Base-by-base conservation (phyloP, 2,113 vertebrate genomes). In the Gavialis gangeticus region DNA sequence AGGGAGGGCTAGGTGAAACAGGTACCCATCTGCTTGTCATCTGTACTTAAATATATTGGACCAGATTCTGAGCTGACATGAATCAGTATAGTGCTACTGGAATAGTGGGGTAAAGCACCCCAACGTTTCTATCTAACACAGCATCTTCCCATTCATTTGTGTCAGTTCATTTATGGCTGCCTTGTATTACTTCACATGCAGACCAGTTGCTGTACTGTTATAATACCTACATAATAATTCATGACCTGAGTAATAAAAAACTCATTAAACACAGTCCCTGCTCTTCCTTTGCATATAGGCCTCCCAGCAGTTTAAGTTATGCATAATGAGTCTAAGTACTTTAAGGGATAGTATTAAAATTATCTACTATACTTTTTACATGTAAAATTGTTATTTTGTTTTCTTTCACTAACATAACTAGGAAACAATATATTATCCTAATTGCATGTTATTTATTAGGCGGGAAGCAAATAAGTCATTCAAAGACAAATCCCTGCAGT, bases 381-480 rank as follows among this genome's bases (percentile, higher is more conserved):
- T 93, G 73, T 93, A 93, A 97, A 98, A 97, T 97, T 17, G 92
- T 94, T 90, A 93, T 96, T 97, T 98, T 97, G 96, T 97, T 98
- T 98, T 82, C 71, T 82, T 94, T 94, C 58, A 82, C 85, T 97
- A 97, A 78, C 90, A 94, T 97, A 97, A 97, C 92, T 91, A 96
- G 94, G 96, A 98, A 98, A 97, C 97, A 97, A 98, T 97, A 97
- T 97, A 98, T 98, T 98, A 97, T 95, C 93, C 96, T 98, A 98
- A 98, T 98, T 98, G 97, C 95, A 94, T 93, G 93, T 97, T 98
- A 98, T 98, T 98, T 98, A 98, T 98, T 98, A 97, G 95, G 94
- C 96, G 96, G 97, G 71, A 97, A 98, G 93, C 84, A 98, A 98
- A 97, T 98, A 98, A 98, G 96, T 98, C 92, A 98, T 98, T 98